Evolutionary conservation across 2,797 vertebrate species (phyloP), one percentile per base, ranked within the genome.

Genomic region (Strix occidentalis): DNA sequence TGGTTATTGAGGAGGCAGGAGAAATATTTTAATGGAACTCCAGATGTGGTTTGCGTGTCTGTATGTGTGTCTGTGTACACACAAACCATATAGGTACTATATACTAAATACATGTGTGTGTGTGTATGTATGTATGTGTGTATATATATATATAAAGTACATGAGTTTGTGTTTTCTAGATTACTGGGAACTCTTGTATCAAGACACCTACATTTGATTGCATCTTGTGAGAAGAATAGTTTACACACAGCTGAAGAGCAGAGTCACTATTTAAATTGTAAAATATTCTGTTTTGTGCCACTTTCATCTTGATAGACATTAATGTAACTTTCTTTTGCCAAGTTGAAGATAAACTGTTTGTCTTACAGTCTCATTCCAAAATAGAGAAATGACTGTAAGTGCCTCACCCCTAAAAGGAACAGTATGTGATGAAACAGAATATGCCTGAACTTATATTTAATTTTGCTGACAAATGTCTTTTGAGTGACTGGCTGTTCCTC

Each of bases 351-450:
- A 91, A 96, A 90, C 65, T 91, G 72, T 93, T 93, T 94, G 89
- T 86, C 94, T 95, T 95, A 68, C 56, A 91, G 85, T 45, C 93
- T 94, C 41, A 25, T 87, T 97, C 87, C 77, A 72, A 88, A 95
- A 84, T 20, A 84, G 76, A 89, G 83, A 84, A 93, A 93, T 72
- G 45, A 76, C 70, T 94, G 5, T 75, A 93, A 94, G 77, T 64
- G 80, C 80, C 91, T 97, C 63, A 76, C 74, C 93, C 88, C 35
- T 94, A 86, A 79, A 96, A 94, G 89, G 91, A 96, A 90, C 89
- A 95, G 94, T 81, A 88, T 78, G 89, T 86, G 58, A 91, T 95
- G 93, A 95, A 97, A 96, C 20, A 70, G 70, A 95, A 91, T 95
- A 94, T 60, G 85, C 41, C 91, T 90, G 80, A 93, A 90, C 80